Evolutionary conservation across 2,797 vertebrate genomes (phyloP).

Genomic region (Danionella dracula): DNA sequence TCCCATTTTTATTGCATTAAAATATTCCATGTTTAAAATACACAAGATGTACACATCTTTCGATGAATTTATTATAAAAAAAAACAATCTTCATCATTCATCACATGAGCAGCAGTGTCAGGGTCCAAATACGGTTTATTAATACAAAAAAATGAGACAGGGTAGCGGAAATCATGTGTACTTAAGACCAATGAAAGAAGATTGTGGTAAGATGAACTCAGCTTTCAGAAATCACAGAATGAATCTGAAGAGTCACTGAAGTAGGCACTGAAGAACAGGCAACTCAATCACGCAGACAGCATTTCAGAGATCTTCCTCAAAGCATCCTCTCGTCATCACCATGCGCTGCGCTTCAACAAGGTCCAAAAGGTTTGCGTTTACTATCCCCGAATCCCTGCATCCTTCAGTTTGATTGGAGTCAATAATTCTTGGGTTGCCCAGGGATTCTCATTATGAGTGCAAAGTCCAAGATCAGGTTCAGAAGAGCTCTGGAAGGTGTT

Average conservation of each 20-base stretch:
- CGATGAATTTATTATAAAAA: constrained; percentile 6
- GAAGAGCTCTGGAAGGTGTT: background rate
- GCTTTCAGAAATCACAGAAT: background rate
- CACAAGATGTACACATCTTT: too few species aligned
- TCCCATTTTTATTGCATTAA: constrained; percentile 40
- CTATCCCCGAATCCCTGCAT: background rate
- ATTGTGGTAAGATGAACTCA: too few species aligned
- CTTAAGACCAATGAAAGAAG: too few species aligned
- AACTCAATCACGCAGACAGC: constrained; percentile 4
- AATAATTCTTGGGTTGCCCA: background rate
- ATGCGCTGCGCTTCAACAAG: background rate
- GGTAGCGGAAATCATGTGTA: too few species aligned
- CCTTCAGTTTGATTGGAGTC: background rate
- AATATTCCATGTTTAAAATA: constrained; percentile 41
- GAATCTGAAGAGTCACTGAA: background rate
- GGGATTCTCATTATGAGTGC: background rate
- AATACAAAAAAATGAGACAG: too few species aligned
- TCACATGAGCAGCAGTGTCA: constrained; percentile 4
- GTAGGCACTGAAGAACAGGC: constrained; percentile 23
- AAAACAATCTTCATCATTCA: background rate
- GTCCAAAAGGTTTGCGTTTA: background rate
- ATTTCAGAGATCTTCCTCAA: constrained; percentile 20
- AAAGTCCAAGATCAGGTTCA: constrained; percentile 6
- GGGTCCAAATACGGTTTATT: background rate
- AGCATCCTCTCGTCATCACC: constrained; percentile 5